A percentile compares a stretch with the other conserved stretches of the same genome.
These are phyloP conservation scores for Temnothorax unifasciatus DNA, from an alignment of 2,888 invertebrate species.

Conservation along the genomic window DNA sequence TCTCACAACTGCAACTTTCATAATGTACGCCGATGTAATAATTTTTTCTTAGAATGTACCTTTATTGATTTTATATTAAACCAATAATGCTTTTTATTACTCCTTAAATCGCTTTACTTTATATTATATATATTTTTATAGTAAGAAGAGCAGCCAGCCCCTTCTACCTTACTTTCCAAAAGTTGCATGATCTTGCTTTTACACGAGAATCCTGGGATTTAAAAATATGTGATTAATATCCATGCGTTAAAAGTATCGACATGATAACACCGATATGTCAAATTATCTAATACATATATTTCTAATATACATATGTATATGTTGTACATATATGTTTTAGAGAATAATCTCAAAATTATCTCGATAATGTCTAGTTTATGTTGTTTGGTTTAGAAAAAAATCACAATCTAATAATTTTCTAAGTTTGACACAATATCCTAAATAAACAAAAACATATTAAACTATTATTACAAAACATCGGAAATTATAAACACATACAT, in stretches of 20 bases:
- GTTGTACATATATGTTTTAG: not conserved
- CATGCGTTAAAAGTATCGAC: slow-evolving; percentile 24
- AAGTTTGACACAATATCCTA: not conserved
- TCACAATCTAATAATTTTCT: not conserved
- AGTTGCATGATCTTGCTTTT: slow-evolving; percentile 67
- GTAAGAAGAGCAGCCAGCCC: slow-evolving; percentile 40
- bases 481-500: not conserved
- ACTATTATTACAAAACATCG: slow-evolving; percentile 23
- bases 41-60: slow-evolving; percentile 18
- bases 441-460: not conserved
- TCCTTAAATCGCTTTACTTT: slow-evolving; percentile 35
- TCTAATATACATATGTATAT: not conserved
- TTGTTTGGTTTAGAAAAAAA: not conserved
- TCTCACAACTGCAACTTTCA: slow-evolving; percentile 63
- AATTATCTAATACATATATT: slow-evolving; percentile 6
- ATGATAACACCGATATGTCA: not conserved
- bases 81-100: slow-evolving; percentile 39
- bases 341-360: slow-evolving; percentile 15
- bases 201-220: slow-evolving; percentile 48
- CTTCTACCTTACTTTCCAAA: slow-evolving; percentile 52
- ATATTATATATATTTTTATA: slow-evolving; percentile 64
- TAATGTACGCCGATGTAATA: slow-evolving; percentile 6
- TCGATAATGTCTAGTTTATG: not conserved
- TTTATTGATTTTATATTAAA: slow-evolving; percentile 31
- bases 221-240: slow-evolving; percentile 32